phyloP scores from a whole-genome alignment of 2,888 invertebrate genomes.

The Sialis fuliginosa region DNA sequence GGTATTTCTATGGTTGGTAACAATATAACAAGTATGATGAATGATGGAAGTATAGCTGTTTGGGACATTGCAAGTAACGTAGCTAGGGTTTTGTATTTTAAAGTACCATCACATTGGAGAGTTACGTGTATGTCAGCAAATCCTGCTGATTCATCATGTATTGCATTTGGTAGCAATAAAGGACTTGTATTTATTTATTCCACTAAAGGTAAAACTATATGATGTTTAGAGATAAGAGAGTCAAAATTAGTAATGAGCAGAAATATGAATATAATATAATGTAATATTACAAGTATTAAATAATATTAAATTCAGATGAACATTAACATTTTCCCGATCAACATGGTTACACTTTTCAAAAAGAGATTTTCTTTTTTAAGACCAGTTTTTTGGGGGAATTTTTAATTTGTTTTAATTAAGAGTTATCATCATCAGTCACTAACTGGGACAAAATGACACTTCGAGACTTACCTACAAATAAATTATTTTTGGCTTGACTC shows the following conservation, averaged over 20 bases:
- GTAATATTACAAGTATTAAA: too few species aligned
- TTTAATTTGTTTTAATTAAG: too few species aligned
- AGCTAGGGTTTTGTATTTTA: slow-evolving; percentile 22
- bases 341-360: too few species aligned
- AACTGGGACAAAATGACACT: too few species aligned
- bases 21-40: slow-evolving; percentile 30
- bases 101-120: slow-evolving; percentile 24
- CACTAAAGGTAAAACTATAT: slow-evolving; percentile 23
- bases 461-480: too few species aligned
- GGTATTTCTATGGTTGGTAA: slow-evolving; percentile 29
- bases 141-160: slow-evolving; percentile 32
- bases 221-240: background rate
- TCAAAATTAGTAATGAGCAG: slow-evolving; percentile 4
- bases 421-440: too few species aligned
- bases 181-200: slow-evolving; percentile 32
- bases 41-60: slow-evolving; percentile 27
- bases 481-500: too few species aligned
- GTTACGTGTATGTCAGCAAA: slow-evolving; percentile 36
- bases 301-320: too few species aligned
- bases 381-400: too few species aligned
- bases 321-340: too few species aligned
- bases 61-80: slow-evolving; percentile 35
- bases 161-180: slow-evolving; percentile 37
- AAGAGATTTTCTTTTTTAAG: too few species aligned
- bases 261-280: background rate